These are phyloP conservation scores for Lepus timidus DNA, from an alignment of 2,113 vertebrate species.

Conservation along the genomic window DNA sequence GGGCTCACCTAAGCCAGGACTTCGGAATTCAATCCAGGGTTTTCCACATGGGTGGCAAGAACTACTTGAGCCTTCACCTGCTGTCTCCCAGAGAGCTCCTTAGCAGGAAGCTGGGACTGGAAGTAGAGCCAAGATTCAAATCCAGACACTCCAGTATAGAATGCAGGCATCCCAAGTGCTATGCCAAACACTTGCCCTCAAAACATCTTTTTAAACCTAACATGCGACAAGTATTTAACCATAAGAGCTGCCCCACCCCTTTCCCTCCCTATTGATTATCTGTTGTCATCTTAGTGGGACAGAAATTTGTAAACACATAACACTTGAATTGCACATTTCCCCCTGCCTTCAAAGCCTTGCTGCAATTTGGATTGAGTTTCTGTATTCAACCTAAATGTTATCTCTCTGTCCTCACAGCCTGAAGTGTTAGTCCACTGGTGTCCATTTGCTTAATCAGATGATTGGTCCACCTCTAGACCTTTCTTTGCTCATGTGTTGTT, in stretches of 20 bases:
- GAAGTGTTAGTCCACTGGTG: neutral
- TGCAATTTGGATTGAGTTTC: neutral
- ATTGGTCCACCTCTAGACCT: neutral
- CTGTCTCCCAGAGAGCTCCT: too few relatives aligned
- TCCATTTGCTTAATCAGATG: neutral
- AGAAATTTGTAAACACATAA: constrained; percentile 45
- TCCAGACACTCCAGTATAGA: too few relatives aligned
- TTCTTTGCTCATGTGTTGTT: constrained; percentile 17
- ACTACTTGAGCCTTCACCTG: too few relatives aligned
- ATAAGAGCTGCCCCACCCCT: neutral
- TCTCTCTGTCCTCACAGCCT: neutral
- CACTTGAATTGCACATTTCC: neutral
- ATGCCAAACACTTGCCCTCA: too few relatives aligned
- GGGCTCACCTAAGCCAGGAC: too few relatives aligned
- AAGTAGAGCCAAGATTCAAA: too few relatives aligned
- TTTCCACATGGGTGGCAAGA: too few relatives aligned
- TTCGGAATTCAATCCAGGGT: too few relatives aligned
- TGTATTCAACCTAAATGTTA: neutral
- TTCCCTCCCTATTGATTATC: neutral
- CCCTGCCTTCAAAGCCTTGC: neutral
- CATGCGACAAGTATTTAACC: constrained; percentile 49
- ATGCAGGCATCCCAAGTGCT: too few relatives aligned
- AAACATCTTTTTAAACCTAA: neutral
- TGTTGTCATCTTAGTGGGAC: neutral
- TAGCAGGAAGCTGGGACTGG: too few relatives aligned